Base-by-base conservation (phyloP, 2,888 invertebrate species). In the Panorpa germanica region DNA sequence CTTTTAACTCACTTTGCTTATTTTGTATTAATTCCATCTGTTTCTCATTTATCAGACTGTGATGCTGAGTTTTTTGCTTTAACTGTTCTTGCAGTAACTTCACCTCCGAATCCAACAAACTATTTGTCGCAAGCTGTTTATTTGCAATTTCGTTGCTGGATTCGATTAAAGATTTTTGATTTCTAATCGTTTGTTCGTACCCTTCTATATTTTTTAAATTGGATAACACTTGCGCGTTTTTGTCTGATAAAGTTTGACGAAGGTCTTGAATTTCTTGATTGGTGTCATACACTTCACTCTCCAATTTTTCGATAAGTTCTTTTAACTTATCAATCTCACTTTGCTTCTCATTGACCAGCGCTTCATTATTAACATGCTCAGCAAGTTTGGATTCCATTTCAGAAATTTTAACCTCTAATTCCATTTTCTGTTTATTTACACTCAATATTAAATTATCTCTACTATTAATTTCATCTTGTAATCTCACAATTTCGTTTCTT, bases 331-430 rank as follows among this genome's bases (percentile, higher is more conserved):
- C 37, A 1, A 42, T 34, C 19, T 37, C 37, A 15, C 36, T 32
- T 18, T 31, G 26, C 13, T 28, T 39, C 21, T 37, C 35, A 12
- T 29, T 33, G 8, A 28, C 7, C 3, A 17, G 19, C 5, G 11
- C 28, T 21, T 34, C 22, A 13, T 18, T 33, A 30, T 24, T 33
- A 35, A 9, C 30, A 11, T 5, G 32, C 18, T 39, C 28, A 30
- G 33, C 34, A 13, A 41, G 38, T 25, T 39, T 29, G 33, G 45
- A 36, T 34, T 48, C 55, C 3, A 58, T 40, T 43, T 57, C 43
- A 20, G 50, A 50, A 31, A 63, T 56, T 36, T 62, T 56, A 32
- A 55, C 52, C 27, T 55, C 53, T 2, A 57, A 40, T 44, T 53
- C 53, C 2, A 50, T 46, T n/a, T 57, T 43, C 35, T 58, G 57